Evolutionary conservation across 2,113 vertebrate species (phyloP), one percentile per base, ranked within the genome.

Genomic region (Menidia beryllina): DNA sequence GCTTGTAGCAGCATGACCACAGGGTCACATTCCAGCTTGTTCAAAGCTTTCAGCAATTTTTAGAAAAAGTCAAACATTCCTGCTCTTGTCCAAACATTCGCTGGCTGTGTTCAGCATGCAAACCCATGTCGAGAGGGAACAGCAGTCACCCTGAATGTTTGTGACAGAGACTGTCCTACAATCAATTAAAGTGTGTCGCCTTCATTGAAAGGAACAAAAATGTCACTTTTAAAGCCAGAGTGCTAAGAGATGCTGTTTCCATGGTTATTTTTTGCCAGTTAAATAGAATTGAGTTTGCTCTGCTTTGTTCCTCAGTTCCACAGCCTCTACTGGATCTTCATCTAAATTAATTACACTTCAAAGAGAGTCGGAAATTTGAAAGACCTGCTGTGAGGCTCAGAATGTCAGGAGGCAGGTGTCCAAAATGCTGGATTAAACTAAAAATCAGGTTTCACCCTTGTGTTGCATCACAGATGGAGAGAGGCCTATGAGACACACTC

Each of bases 281-380:
- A 91, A 62, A 52, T 43, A 15, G 59, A 77, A 87, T 84, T 24
- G 88, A 81, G 25, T 72, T 83, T 70, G 51, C 51, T 39, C 26
- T 45, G 34, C 80, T 34, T 15, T 77, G 61, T 82, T 69, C 77
- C 60, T 67, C 75, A 82, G 69, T 60, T 86, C 76, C 79, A 84
- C 71, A 75, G 72, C 68, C 14, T 24, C 56, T 84, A 64, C 68
- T 73, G 69, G 81, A 84, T 88, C 87, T 85, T 84, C 85, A 77
- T 88, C 70, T 24, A 8, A 8, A 27, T 47, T 63, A 84, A 86
- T 86, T 79, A 81, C 64, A 56, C 87, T 81, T 86, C 72, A 85
- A 82, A 84, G 77, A 49, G 54, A 51, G 56, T 26, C 38, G 64
- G n/a, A 72, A 23, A 66, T 81, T 79, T 61, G 69, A 79, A 39